phyloP scores from a whole-genome alignment of 2,888 invertebrate species.

The Eilema depressum region DNA sequence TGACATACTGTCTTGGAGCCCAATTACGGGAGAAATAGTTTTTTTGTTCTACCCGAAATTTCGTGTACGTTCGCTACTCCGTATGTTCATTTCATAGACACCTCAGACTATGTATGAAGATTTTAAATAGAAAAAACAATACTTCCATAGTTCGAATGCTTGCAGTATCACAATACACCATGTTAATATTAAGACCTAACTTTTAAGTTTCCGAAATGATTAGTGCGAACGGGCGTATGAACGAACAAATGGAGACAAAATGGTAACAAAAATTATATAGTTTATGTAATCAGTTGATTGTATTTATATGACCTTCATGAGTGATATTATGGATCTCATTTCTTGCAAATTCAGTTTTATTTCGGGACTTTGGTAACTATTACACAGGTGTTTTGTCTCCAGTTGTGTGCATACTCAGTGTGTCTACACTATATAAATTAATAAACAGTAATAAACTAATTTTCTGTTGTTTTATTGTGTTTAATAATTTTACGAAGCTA shows the following conservation, averaged over 20 bases:
- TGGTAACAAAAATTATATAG: constrained; percentile 34
- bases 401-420: constrained; percentile 73
- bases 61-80: too few species aligned
- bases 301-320: constrained; percentile 63
- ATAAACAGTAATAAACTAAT: constrained; percentile 79
- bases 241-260: constrained; percentile 74
- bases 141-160: constrained; percentile 41
- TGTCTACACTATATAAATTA: constrained; percentile 83
- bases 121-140: constrained; percentile 37
- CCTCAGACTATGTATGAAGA: constrained; percentile 24
- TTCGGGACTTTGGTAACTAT: constrained; percentile 41
- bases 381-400: constrained; percentile 74
- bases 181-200: constrained; percentile 61
- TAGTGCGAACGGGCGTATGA: constrained; percentile 59
- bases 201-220: constrained; percentile 55
- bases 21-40: neutral
- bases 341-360: constrained; percentile 51
- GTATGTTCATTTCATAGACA: neutral
- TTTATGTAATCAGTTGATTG: constrained; percentile 37
- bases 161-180: constrained; percentile 58
- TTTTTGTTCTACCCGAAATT: neutral
- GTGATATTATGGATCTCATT: constrained; percentile 82
- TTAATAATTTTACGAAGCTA: too few species aligned
- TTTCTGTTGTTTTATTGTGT: constrained; percentile 59
- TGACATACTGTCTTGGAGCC: neutral